Conservation (phyloP, 1,140 invertebrate genomes). For the Pachypsylla venusta region DNA sequence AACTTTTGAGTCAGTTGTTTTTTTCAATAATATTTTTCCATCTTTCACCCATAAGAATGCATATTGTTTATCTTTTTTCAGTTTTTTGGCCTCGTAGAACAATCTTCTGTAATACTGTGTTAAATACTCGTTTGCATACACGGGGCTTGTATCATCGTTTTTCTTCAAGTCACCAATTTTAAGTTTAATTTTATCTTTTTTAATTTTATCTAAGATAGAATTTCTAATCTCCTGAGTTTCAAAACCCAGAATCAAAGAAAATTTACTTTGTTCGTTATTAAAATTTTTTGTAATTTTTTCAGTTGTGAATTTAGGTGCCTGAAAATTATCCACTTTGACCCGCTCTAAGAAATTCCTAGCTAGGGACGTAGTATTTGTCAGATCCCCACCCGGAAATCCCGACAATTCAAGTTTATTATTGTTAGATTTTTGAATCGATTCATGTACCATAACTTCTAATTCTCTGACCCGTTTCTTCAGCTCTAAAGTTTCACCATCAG, state of each 20-base stretch:
- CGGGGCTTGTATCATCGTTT: background rate
- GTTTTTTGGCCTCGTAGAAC: conserved; percentile 6
- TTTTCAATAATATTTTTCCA: conserved; percentile 10
- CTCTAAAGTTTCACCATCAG: background rate
- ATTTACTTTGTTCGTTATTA: background rate
- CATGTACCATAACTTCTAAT: background rate
- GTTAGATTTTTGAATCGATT: background rate
- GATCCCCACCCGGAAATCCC: background rate
- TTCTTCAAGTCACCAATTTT: background rate
- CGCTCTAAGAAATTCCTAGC: background rate
- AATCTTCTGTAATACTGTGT: conserved; percentile 9
- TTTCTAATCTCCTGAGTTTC: conserved; percentile 5
- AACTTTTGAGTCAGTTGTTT: background rate
- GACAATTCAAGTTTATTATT: background rate
- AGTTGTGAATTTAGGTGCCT: background rate
- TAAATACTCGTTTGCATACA: conserved; percentile 13
- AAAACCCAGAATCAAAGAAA: background rate
- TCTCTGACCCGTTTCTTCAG: background rate
- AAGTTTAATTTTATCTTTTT: conserved; percentile 8
- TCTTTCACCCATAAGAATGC: conserved; percentile 9
- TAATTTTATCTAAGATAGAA: conserved; percentile 7
- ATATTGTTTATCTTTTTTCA: background rate
- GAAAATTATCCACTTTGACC: conserved; percentile 8
- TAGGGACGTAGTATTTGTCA: background rate
- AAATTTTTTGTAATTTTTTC: background rate